Base-by-base conservation (phyloP, 2,113 vertebrate genomes). In the Macrotis lagotis region DNA sequence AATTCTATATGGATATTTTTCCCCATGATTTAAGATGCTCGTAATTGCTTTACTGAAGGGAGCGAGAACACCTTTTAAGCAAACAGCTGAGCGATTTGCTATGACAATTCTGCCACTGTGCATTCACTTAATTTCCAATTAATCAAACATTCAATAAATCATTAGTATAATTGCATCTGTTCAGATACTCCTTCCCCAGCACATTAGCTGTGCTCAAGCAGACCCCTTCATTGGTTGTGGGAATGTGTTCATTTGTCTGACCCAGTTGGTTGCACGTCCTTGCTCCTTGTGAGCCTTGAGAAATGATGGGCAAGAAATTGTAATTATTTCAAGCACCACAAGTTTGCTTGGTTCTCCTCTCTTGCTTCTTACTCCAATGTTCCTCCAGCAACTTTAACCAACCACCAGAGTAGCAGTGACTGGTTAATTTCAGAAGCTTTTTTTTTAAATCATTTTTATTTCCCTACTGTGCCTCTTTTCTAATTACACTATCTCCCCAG, bases 101-200 rank as follows among this genome's bases (percentile, higher is more conserved):
- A 96, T 98, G 99, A 98, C 98, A 98, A 97, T 98, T 97, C 97
- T 98, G 98, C 98, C 97, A 98, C 98, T 97, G 92, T 98, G 98
- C 98, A 97, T 98, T 98, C 98, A 96, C 97, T 99, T 98, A 98
- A 98, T 98, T 98, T 98, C 98, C 97, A 98, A 99, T 99, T 98
- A 99, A 98, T 99, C 99, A 98, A 98, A 98, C 96, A 97, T 98
- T 98, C 98, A 98, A 98, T 99, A 98, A 98, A 99, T 99, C 98
- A 98, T 98, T 99, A 98, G 98, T 98, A 95, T 98, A 98, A 99
- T 99, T 98, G 98, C 97, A 98, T 98, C 97, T 98, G 96, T 95
- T 98, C 97, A 97, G 97, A 94, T 97, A 98, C 97, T 97, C 96
- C 91, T 97, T 96, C 97, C 96, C 96, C 91, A 95, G 96, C 93